Conservation (phyloP, 2,888 invertebrate genomes). For the Hydroisotoma schaefferi region DNA sequence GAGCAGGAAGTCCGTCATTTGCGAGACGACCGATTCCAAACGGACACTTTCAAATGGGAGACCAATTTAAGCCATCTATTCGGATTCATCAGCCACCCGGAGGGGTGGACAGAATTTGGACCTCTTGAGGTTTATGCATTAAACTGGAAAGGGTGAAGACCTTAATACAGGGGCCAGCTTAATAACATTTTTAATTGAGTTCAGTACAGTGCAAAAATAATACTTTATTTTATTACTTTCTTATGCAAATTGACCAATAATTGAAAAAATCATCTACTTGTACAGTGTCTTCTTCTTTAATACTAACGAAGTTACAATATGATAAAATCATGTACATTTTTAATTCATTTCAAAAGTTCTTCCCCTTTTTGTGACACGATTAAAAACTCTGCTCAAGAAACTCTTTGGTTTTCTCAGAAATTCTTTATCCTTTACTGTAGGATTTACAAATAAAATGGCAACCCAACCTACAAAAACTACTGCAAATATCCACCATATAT, state of each 20-base stretch:
- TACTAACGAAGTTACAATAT: no score
- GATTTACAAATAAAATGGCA: conserved; percentile 29
- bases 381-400: conserved; percentile 8
- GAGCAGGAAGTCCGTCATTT: conserved; percentile 3
- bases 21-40: conserved; percentile 1
- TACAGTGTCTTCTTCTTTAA: no score
- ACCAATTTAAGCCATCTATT: conserved; percentile 1
- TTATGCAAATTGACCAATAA: no score
- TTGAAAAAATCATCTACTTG: no score
- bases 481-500: conserved; percentile 41
- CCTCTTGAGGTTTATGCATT: neutral
- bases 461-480: conserved; percentile 36
- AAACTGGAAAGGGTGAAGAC: no score
- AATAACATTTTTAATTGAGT: no score
- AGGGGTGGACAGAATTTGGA: neutral
- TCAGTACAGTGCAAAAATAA: no score
- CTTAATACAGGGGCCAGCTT: no score
- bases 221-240: no score
- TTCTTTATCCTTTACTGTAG: conserved; percentile 30
- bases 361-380: conserved; percentile 1
- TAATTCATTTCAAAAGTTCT: conserved; percentile 5
- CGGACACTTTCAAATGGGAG: neutral
- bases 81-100: neutral
- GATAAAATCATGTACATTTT: no score
- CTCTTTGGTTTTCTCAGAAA: conserved; percentile 19